Evolutionary conservation across 2,888 invertebrate species (phyloP).

Genomic region (Cheilosia urbana): DNA sequence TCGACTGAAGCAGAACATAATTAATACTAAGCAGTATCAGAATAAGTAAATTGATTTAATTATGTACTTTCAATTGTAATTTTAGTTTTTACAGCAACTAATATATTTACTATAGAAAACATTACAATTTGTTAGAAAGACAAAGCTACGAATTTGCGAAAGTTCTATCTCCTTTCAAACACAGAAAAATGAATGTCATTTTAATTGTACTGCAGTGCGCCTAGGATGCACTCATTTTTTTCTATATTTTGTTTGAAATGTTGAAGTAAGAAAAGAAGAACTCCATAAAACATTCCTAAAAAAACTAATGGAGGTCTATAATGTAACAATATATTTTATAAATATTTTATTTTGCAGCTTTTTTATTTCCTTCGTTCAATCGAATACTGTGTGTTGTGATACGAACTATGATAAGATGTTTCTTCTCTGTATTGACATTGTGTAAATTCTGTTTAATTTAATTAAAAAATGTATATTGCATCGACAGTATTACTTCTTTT

Average conservation of each 20-base stretch:
- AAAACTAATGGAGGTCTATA: slow-evolving; percentile 32
- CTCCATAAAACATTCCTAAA: slow-evolving; percentile 56
- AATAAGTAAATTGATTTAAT: slow-evolving; percentile 37
- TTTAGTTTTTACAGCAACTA: slow-evolving; percentile 2
- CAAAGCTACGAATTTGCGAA: not conserved
- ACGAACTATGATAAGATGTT: slow-evolving; percentile 57
- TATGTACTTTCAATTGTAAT: slow-evolving; percentile 5
- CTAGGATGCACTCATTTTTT: slow-evolving; percentile 12
- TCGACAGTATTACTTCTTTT: slow-evolving; percentile 38
- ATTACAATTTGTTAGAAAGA: slow-evolving; percentile 29
- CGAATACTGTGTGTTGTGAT: slow-evolving; percentile 68
- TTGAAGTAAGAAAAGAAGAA: slow-evolving; percentile 16
- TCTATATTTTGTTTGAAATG: slow-evolving; percentile 16
- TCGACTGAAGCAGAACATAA: slow-evolving; percentile 76
- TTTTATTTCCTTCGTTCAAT: slow-evolving; percentile 47
- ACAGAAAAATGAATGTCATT: slow-evolving; percentile 10
- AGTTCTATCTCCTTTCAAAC: slow-evolving; percentile 14
- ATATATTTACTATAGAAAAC: slow-evolving; percentile 23
- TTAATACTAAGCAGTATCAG: slow-evolving; percentile 45
- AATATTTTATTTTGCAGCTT: slow-evolving; percentile 47
- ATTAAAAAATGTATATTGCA: slow-evolving; percentile 53
- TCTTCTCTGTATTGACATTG: slow-evolving; percentile 57
- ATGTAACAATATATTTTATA: slow-evolving; percentile 53
- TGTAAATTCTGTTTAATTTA: slow-evolving; percentile 47
- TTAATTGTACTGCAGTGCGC: slow-evolving; percentile 44